These are phyloP conservation scores for Climacteris rufus DNA, from an alignment of 2,113 vertebrate species.

Conservation along the genomic window DNA sequence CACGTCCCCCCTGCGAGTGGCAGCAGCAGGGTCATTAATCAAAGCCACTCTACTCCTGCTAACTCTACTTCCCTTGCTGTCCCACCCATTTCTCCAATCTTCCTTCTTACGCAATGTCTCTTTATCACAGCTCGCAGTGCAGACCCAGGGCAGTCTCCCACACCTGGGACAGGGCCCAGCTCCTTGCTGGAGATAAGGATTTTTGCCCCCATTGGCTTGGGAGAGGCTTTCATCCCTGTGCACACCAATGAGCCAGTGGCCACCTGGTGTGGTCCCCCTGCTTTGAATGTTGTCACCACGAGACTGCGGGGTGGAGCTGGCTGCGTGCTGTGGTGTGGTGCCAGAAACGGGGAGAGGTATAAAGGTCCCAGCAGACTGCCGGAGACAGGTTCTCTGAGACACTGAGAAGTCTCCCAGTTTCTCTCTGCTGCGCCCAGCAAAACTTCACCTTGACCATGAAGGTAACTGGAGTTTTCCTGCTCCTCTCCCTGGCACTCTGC, in stretches of 20 bases:
- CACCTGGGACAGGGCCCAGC: background rate
- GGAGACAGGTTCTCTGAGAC: background rate
- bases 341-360: background rate
- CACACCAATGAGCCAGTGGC: background rate
- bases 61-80: background rate
- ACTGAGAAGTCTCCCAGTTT: background rate
- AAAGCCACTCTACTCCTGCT: background rate
- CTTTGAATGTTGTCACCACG: background rate
- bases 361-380: background rate
- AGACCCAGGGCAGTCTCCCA: background rate
- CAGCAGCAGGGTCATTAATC: background rate
- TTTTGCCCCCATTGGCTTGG: background rate
- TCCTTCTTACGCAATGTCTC: background rate
- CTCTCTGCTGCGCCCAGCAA: background rate
- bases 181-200: background rate
- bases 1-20: background rate
- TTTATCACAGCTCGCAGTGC: background rate
- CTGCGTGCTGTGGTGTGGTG: background rate
- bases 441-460: slow-evolving; percentile 22
- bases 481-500: slow-evolving; percentile 21
- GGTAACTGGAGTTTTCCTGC: background rate
- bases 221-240: background rate
- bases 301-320: background rate
- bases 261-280: background rate
- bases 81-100: background rate